Evolutionary conservation across 2,113 vertebrate genomes (phyloP).

Genomic region (Leptocoma aspasia): DNA sequence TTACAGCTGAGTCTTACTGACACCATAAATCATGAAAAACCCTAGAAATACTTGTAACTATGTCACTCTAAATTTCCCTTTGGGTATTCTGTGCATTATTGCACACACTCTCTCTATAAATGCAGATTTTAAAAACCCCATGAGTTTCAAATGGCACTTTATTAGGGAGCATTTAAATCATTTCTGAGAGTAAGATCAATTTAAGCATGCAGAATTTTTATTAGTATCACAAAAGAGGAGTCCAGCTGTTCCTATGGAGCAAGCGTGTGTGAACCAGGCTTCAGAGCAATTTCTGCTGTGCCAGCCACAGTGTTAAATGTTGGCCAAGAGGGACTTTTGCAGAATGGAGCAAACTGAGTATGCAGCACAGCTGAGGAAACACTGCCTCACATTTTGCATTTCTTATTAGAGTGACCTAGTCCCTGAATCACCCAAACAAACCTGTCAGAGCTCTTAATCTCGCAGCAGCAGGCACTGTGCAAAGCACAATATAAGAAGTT

Average conservation of each 20-base stretch:
- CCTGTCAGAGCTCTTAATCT: not conserved
- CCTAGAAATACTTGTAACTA: constrained; percentile 49
- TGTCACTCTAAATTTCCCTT: constrained; percentile 58
- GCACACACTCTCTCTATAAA: constrained; percentile 52
- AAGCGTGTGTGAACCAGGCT: not conserved
- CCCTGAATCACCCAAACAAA: not conserved
- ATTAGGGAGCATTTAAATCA: constrained; percentile 68
- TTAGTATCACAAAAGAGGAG: constrained; percentile 46
- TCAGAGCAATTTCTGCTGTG: constrained; percentile 30
- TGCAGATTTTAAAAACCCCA: constrained; percentile 21
- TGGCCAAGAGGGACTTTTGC: constrained; percentile 30
- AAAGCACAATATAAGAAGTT: not conserved
- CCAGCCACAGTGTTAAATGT: constrained; percentile 12
- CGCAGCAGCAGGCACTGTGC: not conserved
- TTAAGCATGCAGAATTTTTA: constrained; percentile 50
- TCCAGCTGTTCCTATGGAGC: constrained; percentile 21
- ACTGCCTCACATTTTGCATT: constrained; percentile 4
- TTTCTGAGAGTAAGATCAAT: constrained; percentile 41
- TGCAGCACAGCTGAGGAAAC: constrained; percentile 49
- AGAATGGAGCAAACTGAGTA: not conserved
- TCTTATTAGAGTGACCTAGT: constrained; percentile 29
- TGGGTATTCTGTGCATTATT: constrained; percentile 49
- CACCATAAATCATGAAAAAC: constrained; percentile 57
- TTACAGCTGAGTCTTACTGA: not conserved
- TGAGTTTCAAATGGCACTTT: constrained; percentile 64